Evolutionary conservation across 2,113 vertebrate species (phyloP), one percentile per base, ranked within the genome.

Genomic region (Phoenicopterus ruber): DNA sequence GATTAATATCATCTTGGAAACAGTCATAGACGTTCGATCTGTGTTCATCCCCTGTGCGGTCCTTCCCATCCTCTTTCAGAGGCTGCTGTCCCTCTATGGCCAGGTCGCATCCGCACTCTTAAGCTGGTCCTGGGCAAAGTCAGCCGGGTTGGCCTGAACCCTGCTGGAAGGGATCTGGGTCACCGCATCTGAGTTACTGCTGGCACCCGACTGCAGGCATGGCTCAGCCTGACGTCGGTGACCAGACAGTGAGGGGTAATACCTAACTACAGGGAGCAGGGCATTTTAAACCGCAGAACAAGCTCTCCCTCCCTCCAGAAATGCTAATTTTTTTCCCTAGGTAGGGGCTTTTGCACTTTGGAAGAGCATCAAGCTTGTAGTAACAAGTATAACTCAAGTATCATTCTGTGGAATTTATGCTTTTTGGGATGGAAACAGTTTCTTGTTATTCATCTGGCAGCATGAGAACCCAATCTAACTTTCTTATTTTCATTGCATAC

Each of bases 161-260:
- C 29, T 28, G 13, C 31, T 63, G 49, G 36, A 47, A 31, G 5
- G 28, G 32, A 12, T 47, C 34, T 63, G 49, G 21, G 28, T 38
- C 52, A n/a, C 63, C 9, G 73, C 47, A 12, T 11, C 20, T 2
- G 22, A 38, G 42, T 13, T 50, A 38, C 62, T 47, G 26, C 3
- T 3, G 11, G 7, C 36, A 22, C 32, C 17, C 4, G 1, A 4
- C 18, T 42, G 61, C 4, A 5, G 25, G 7, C 46, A 17, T 0
- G 26, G 42, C 3, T 52, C 70, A 25, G 42, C 62, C 57, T 80
- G 10, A 18, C 1, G 0, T 13, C 62, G 34, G 38, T 25, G 31
- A 57, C 34, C 46, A 6, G 11, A 24, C 21, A 17, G 44, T 4
- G 6, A 73, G 67, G 28, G 17, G 20, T 8, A 11, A 54, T 8